phyloP scores from a whole-genome alignment of 1,140 invertebrate species.

The Cydia fagiglandana region DNA sequence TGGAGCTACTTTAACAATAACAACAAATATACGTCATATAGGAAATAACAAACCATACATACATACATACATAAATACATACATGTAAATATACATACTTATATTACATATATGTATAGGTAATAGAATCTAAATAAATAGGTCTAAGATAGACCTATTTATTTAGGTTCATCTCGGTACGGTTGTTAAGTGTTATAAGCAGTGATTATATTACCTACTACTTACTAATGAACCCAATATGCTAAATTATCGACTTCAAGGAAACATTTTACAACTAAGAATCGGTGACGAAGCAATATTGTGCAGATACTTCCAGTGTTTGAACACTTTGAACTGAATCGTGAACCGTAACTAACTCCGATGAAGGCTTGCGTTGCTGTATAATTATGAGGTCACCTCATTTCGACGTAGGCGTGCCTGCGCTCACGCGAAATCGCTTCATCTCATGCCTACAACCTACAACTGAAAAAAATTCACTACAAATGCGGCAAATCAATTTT shows the following conservation, averaged over 20 bases:
- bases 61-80: no score
- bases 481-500: background rate
- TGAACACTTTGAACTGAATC: constrained; percentile 21
- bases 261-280: background rate
- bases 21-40: no score
- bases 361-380: constrained; percentile 22
- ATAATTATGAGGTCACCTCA: constrained; percentile 32
- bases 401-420: constrained; percentile 28
- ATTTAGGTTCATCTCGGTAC: no score
- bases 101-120: no score
- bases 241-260: background rate
- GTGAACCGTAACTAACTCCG: constrained; percentile 24
- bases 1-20: no score
- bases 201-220: background rate
- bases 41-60: no score
- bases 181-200: no score
- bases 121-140: no score
- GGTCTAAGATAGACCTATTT: no score
- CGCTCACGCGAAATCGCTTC: constrained; percentile 22
- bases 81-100: no score
- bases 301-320: constrained; percentile 16
- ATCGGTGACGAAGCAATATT: constrained; percentile 8
- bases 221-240: background rate
- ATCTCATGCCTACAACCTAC: constrained; percentile 23
- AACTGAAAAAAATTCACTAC: constrained; percentile 1